Evolutionary conservation across 1,140 invertebrate genomes (phyloP), one percentile per base, ranked within the genome.

Genomic region (Danaus plexippus): DNA sequence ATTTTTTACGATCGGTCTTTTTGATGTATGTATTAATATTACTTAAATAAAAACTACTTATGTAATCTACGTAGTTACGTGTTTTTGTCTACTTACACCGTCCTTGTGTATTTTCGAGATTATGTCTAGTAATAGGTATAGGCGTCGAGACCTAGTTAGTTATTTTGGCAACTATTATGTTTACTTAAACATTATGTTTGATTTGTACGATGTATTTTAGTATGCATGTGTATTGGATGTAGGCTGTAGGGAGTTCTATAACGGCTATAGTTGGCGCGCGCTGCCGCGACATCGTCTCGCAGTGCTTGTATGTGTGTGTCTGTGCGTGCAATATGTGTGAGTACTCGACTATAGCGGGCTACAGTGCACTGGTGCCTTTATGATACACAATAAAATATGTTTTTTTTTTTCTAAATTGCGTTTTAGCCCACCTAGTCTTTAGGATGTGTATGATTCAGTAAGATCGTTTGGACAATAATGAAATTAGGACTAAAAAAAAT

Each of bases 51-150:
- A 74, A 75, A 73, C 70, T 79, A 83, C 75, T 81, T 84, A 76
- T 82, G 56, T 74, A 74, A 59, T 73, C 67, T 64, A 80, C 72
- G 70, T 77, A 69, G 65, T 67, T 66, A 77, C 59, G 67, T 80
- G 75, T 77, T 73, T 60, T 76, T 81, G 77, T 84, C 77, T 77
- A 82, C 77, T 87, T 84, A 84, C 80, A 86, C 84, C 84, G 84
- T 87, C 84, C 84, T 86, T 82, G 75, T 80, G 76, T 82, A 83
- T 83, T 84, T 80, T 77, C 71, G 84, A 87, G 84, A 87, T 85
- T 85, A 86, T 83, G 65, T 67, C 77, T 73, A 72, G 75, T 71
- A 77, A 80, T 81, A 76, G 73, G 73, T 76, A 79, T 75, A 70
- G 68, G 70, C 74, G 75, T 80, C 63, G 61, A 67, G 61, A 70